A percentile compares a stretch with the other conserved stretches of the same genome.
Evolutionary conservation across 2,113 vertebrate species (phyloP).

Genomic region (Stegostoma tigrinum): DNA sequence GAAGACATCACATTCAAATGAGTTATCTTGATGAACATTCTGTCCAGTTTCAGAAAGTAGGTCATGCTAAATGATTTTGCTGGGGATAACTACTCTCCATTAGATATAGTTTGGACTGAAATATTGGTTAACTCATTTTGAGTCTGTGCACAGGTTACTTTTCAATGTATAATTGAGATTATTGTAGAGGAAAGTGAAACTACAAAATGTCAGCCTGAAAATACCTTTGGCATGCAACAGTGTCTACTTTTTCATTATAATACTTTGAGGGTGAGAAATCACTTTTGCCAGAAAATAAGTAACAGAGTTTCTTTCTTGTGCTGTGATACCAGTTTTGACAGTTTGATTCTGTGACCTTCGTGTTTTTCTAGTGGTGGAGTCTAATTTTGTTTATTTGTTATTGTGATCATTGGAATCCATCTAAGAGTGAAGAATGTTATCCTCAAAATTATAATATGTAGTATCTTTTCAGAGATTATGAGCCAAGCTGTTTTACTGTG

Average conservation of each 20-base stretch:
- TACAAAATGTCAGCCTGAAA: background rate
- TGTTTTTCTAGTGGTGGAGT: background rate
- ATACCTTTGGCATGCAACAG: background rate
- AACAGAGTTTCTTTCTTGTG: background rate
- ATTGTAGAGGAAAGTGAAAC: background rate
- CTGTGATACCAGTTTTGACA: background rate
- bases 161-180: background rate
- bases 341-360: background rate
- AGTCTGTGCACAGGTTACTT: background rate
- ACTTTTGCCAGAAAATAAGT: background rate
- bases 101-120: background rate
- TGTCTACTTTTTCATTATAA: background rate
- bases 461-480: background rate
- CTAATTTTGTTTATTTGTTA: background rate
- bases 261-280: background rate
- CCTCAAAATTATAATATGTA: background rate
- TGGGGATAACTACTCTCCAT: background rate
- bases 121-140: background rate
- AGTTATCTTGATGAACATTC: background rate
- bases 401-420: background rate
- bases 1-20: background rate
- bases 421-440: background rate
- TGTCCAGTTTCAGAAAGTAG: background rate
- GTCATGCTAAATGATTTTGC: background rate
- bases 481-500: background rate